Evolutionary conservation across 2,888 invertebrate species (phyloP).

Genomic region (Amphipyra berbera): DNA sequence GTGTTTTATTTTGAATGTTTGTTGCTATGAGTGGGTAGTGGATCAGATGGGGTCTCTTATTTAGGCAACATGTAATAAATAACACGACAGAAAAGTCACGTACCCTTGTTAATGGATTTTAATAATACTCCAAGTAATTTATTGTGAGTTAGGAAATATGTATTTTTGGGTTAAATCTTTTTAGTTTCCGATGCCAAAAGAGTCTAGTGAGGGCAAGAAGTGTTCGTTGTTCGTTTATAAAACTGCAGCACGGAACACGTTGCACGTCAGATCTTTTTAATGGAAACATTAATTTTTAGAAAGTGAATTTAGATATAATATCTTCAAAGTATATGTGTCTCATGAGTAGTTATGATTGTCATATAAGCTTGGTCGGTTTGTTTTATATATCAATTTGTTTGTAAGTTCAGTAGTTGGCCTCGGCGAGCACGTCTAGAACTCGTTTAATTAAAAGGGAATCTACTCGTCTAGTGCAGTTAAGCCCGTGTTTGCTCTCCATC

Average conservation of each 20-base stretch:
- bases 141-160: slow-evolving; percentile 8
- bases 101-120: slow-evolving; percentile 29
- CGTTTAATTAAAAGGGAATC: slow-evolving; percentile 86
- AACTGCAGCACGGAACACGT: slow-evolving; percentile 3
- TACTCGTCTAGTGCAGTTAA: slow-evolving; percentile 79
- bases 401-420: slow-evolving; percentile 64
- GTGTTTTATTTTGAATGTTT: slow-evolving; percentile 60
- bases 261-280: slow-evolving; percentile 17
- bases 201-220: slow-evolving; percentile 21
- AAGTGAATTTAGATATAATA: slow-evolving; percentile 12
- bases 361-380: slow-evolving; percentile 24
- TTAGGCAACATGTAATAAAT: slow-evolving; percentile 43
- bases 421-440: slow-evolving; percentile 73
- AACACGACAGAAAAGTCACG: slow-evolving; percentile 31
- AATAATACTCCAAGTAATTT: slow-evolving; percentile 34
- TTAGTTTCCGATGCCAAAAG: slow-evolving; percentile 7
- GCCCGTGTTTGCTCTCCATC: slow-evolving; percentile 79
- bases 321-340: slow-evolving; percentile 11
- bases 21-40: slow-evolving; percentile 46
- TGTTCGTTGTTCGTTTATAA: slow-evolving; percentile 15
- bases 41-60: slow-evolving; percentile 41
- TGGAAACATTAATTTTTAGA: slow-evolving; percentile 4
- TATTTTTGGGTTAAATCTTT: slow-evolving; percentile 15
- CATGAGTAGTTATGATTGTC: slow-evolving; percentile 26
- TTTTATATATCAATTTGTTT: slow-evolving; percentile 68